Conservation (phyloP, 2,888 invertebrate genomes). For the Thera britannica region DNA sequence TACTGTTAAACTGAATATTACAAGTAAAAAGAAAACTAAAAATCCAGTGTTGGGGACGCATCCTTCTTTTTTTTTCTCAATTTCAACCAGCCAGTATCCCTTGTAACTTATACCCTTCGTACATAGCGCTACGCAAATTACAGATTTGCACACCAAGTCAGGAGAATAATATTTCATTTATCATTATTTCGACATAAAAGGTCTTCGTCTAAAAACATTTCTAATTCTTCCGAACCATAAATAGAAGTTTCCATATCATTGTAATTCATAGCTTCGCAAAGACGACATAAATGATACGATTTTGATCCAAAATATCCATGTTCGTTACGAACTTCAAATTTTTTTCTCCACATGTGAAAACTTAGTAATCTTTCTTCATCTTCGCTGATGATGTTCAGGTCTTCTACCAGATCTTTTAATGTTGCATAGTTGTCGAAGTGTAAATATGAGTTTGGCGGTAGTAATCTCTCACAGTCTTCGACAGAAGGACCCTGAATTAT, state of each 20-base stretch:
- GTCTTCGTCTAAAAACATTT: constrained; percentile 31
- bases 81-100: too few relatives aligned
- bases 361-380: constrained; percentile 59
- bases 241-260: constrained; percentile 57
- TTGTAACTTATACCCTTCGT: too few relatives aligned
- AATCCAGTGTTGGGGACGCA: too few relatives aligned
- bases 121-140: too few relatives aligned
- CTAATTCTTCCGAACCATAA: constrained; percentile 34
- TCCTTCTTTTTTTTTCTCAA: too few relatives aligned
- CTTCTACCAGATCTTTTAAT: constrained; percentile 78
- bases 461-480: constrained; percentile 75
- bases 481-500: constrained; percentile 86
- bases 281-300: constrained; percentile 83
- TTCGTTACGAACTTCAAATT: constrained; percentile 81
- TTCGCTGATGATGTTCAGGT: constrained; percentile 76
- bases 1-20: too few relatives aligned
- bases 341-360: constrained; percentile 86
- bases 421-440: constrained; percentile 83
- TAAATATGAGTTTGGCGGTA: constrained; percentile 87
- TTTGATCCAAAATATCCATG: constrained; percentile 85
- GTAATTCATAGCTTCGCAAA: constrained; percentile 85
- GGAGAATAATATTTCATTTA: too few relatives aligned
- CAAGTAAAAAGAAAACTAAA: too few relatives aligned
- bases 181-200: constrained; percentile 27
- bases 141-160: too few relatives aligned